Base-by-base conservation (phyloP, 2,888 invertebrate species). In the Cordilura impudica region DNA sequence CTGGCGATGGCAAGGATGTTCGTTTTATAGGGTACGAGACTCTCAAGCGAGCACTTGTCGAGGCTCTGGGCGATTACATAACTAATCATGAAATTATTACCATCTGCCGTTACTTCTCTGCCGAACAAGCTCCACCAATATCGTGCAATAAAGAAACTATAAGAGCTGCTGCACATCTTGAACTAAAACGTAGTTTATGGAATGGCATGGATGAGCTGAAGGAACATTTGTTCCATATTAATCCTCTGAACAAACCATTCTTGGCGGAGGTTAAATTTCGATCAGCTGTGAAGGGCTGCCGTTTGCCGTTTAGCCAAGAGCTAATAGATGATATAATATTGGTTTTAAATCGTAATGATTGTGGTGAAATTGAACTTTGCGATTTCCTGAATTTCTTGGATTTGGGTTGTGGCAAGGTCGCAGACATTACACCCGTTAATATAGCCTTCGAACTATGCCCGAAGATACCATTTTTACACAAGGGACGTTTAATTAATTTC, bases 41-140 rank as follows among this genome's bases (percentile, higher is more conserved):
- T 0, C 78, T 90, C 0, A 86, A 94, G 83, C 91, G 93, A 84
- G 93, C 94, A 2, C 84, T 96, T 47, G 91, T 92, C 83, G 92
- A 93, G 83, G 90, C 95, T 61, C 91, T 95, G 90, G 93, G 92
- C 8, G 92, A 93, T 60, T 91, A 92, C 82, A 93, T 95, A 88
- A 93, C 93, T 0, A 95, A 96, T 84, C 96, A 96, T 81, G 96
- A 96, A 89, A 94, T 95, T 87, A 90, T 96, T 3, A 95, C 95
- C 0, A 89, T 96, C 8, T 93, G 94, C 12, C 92, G 96, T 81
- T 91, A 92, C 82, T 96, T 95, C 88, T 93, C 94, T 0, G 93
- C 93, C 0, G 92, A 93, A 82, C 91, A 91, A 82, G 88, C 89
- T 31, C 91, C 91, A 70, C 88, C 90, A 18, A 85, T 87, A 81